phyloP scores from a whole-genome alignment of 1,140 invertebrate genomes.

The Hermetia illucens region DNA sequence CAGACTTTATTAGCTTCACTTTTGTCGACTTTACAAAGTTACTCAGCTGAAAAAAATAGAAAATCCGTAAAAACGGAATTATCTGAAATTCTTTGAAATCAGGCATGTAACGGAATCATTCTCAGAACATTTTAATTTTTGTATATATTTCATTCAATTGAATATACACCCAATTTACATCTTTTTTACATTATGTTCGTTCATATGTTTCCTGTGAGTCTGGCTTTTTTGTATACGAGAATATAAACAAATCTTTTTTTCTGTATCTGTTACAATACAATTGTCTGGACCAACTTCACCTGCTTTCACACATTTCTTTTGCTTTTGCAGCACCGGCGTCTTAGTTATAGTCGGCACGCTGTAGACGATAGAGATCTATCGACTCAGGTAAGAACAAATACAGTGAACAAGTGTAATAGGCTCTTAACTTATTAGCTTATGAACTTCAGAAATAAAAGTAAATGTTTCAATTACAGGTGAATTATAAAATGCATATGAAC shows the following conservation, averaged over 20 bases:
- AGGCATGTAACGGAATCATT: no score
- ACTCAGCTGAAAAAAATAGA: background rate
- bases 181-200: background rate
- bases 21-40: background rate
- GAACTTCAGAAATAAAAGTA: no score
- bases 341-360: conserved; percentile 82
- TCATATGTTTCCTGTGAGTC: no score
- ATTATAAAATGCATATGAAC: conserved; percentile 85
- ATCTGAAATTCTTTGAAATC: no score
- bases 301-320: conserved; percentile 2
- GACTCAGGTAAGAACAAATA: conserved; percentile 39
- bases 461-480: conserved; percentile 40
- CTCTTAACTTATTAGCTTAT: no score
- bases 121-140: background rate
- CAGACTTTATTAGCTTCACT: no score
- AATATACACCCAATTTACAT: background rate
- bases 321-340: conserved; percentile 59
- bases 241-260: background rate
- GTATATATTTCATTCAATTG: background rate
- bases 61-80: background rate
- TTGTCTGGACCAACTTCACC: conserved; percentile 2
- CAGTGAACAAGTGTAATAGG: background rate
- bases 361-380: conserved; percentile 77
- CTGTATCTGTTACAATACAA: background rate
- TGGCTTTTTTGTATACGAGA: background rate